phyloP scores from a whole-genome alignment of 1,140 invertebrate species.

The Artemia franciscana region DNA sequence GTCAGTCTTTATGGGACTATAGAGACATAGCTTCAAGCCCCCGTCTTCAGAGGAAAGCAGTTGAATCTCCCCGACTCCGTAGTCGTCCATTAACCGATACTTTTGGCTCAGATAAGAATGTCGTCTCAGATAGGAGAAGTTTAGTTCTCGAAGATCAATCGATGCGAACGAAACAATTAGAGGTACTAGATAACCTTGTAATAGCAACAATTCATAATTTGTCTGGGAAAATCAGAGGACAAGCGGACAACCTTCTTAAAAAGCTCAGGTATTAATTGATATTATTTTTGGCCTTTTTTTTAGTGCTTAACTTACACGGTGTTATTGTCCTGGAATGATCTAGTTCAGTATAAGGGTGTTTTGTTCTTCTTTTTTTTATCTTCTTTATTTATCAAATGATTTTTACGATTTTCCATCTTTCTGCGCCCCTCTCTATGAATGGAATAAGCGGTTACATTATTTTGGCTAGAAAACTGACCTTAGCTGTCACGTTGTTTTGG shows the following conservation, averaged over 20 bases:
- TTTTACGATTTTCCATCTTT: no score
- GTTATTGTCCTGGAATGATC: no score
- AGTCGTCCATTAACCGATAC: background rate
- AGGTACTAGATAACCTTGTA: slow-evolving; percentile 29
- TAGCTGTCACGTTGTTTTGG: no score
- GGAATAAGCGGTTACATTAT: no score
- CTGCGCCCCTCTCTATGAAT: no score
- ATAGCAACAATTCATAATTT: slow-evolving; percentile 31
- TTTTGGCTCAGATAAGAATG: background rate
- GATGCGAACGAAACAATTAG: background rate
- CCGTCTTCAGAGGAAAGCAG: background rate
- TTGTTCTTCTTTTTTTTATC: no score
- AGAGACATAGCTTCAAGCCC: background rate
- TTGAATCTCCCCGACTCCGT: background rate
- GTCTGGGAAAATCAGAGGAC: slow-evolving; percentile 28
- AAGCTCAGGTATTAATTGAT: slow-evolving; percentile 30
- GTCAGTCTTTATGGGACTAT: background rate
- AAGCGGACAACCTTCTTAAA: slow-evolving; percentile 24
- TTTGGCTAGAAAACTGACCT: no score
- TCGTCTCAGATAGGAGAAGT: background rate
- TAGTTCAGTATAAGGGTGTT: no score
- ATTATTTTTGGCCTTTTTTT: no score
- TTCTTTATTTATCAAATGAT: no score
- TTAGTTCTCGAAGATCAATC: background rate
- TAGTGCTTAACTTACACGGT: no score